Conservation (phyloP, 2,888 invertebrate species). For the Coelinius sp. region DNA sequence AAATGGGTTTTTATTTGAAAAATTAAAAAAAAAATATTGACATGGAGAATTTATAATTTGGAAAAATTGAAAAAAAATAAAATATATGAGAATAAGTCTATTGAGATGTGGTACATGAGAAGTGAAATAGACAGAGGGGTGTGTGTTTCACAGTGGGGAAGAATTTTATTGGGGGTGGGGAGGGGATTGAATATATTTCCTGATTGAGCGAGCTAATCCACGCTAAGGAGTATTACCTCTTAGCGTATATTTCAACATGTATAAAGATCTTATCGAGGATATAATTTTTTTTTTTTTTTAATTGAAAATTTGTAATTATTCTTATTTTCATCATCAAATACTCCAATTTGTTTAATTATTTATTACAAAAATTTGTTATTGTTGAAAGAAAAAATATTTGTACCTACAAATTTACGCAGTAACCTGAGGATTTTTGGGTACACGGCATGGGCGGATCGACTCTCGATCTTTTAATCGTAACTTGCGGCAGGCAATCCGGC, state of each 20-base stretch:
- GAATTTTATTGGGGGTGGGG: conserved; percentile 64
- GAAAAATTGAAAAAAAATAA: background rate
- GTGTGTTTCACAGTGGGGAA: conserved; percentile 53
- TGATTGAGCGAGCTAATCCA: conserved; percentile 69
- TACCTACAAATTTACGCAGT: conserved; percentile 18
- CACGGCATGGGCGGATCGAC: conserved; percentile 58
- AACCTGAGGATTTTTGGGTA: conserved; percentile 40
- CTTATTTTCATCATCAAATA: no score
- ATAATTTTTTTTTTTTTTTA: background rate
- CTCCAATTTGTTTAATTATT: background rate
- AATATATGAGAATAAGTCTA: conserved; percentile 3
- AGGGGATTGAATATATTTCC: conserved; percentile 66
- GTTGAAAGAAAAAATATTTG: conserved; percentile 6
- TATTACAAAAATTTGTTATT: background rate
- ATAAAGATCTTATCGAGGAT: conserved; percentile 5
- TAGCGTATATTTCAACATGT: conserved; percentile 37
- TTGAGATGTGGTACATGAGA: conserved; percentile 48
- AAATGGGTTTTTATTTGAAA: no score
- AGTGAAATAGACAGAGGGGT: conserved; percentile 57
- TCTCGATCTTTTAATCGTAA: conserved; percentile 59
- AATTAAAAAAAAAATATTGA: background rate
- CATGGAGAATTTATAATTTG: background rate
- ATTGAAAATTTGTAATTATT: background rate
- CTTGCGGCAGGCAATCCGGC: conserved; percentile 53
- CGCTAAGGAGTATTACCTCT: conserved; percentile 67